A percentile compares a stretch with the other conserved stretches of the same genome.
Conservation (phyloP, 2,113 vertebrate species). For the Nicator chloris region DNA sequence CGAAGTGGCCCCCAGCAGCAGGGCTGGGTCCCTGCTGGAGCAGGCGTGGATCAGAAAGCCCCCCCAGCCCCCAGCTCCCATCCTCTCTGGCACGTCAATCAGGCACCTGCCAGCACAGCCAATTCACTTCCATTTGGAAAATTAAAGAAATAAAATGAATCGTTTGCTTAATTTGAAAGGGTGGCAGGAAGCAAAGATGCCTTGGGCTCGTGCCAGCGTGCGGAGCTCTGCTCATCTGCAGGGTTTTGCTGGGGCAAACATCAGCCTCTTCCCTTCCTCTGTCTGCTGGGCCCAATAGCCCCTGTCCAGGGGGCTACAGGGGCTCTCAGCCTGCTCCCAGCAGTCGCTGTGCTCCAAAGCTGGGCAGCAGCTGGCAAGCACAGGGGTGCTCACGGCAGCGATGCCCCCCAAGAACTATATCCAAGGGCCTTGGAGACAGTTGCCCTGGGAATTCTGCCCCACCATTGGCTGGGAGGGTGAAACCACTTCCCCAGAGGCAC, state of each 20-base stretch:
- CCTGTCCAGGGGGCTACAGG: neutral
- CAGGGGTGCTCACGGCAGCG: neutral
- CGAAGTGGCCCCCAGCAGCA: neutral
- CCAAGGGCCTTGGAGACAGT: rapidly evolving
- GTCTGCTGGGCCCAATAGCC: neutral
- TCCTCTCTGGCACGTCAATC: neutral
- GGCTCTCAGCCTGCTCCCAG: neutral
- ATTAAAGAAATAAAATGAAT: constrained; percentile 68
- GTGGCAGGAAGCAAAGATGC: constrained; percentile 48
- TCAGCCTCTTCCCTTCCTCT: neutral
- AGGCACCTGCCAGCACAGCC: constrained; percentile 16
- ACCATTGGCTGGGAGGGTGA: rapidly evolving
- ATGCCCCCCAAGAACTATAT: neutral
- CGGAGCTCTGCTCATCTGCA: rapidly evolving
- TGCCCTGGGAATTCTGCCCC: neutral
- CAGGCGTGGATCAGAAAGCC: neutral
- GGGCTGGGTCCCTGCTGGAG: rapidly evolving
- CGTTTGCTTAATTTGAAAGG: constrained; percentile 64
- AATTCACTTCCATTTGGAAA: constrained; percentile 68
- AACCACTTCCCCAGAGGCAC: neutral
- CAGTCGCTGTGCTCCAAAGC: neutral
- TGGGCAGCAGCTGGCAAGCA: neutral
- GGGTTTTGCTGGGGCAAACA: neutral
- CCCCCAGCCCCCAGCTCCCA: neutral
- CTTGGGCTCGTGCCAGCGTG: neutral